phyloP scores from a whole-genome alignment of 2,113 vertebrate genomes.

The Neolamprologus falcicula region DNA sequence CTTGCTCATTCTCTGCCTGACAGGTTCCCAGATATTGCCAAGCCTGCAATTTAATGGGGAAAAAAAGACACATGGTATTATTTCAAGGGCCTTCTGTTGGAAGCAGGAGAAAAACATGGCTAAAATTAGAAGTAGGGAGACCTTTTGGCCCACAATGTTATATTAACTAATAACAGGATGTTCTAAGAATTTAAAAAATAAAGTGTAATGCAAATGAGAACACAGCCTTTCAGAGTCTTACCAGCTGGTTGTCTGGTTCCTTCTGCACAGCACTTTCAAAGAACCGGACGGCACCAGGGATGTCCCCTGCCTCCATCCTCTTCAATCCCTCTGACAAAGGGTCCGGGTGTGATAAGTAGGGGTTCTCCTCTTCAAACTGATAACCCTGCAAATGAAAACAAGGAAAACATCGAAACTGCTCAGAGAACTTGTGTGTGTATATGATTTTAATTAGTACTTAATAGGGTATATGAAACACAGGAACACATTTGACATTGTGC shows the following conservation, averaged over 20 bases:
- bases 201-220: neutral
- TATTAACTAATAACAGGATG: neutral
- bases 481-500: neutral
- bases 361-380: constrained; percentile 97
- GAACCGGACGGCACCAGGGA: constrained; percentile 89
- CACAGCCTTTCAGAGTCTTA: constrained; percentile 51
- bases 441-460: neutral
- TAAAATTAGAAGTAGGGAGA: neutral
- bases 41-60: constrained; percentile 68
- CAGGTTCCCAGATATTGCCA: constrained; percentile 98
- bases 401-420: neutral
- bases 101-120: neutral
- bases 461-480: neutral
- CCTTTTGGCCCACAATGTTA: neutral
- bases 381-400: constrained; percentile 76
- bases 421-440: neutral
- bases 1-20: constrained; percentile 97
- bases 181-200: neutral
- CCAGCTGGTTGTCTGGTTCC: constrained; percentile 90
- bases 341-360: constrained; percentile 84
- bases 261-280: constrained; percentile 93
- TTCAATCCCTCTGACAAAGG: constrained; percentile 87
- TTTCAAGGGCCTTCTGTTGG: neutral
- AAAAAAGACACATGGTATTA: neutral
- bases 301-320: constrained; percentile 86